A percentile compares a stretch with the other conserved stretches of the same genome.
Conservation (phyloP, 2,113 vertebrate genomes). For the Perca fluviatilis region DNA sequence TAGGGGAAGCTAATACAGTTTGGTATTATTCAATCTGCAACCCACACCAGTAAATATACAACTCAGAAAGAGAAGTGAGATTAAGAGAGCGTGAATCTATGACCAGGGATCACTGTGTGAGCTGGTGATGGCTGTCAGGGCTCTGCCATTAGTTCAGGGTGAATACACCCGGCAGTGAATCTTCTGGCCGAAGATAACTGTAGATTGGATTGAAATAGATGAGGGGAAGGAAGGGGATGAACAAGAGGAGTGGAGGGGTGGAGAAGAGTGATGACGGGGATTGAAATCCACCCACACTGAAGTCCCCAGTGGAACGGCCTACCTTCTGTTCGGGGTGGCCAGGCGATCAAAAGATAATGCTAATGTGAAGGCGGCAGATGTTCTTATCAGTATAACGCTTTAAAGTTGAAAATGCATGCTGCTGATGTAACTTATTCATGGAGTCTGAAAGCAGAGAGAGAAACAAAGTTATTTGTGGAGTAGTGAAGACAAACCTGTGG, state of each 20-base stretch:
- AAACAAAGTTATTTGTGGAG: background rate
- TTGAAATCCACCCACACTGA: conserved; percentile 50
- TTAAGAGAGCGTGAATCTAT: conserved; percentile 27
- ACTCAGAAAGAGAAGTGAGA: conserved; percentile 29
- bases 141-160: conserved; percentile 50
- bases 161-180: conserved; percentile 59
- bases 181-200: conserved; percentile 50
- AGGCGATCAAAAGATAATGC: conserved; percentile 55
- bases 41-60: conserved; percentile 17
- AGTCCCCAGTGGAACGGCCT: conserved; percentile 51
- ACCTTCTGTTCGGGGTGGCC: conserved; percentile 68
- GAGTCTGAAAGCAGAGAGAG: conserved; percentile 8
- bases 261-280: conserved; percentile 60
- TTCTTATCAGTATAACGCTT: conserved; percentile 64
- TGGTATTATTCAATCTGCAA: conserved; percentile 59
- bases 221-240: conserved; percentile 42
- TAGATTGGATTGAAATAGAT: conserved; percentile 69
- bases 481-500: background rate
- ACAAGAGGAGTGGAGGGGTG: conserved; percentile 26
- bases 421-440: conserved; percentile 35
- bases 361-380: conserved; percentile 76
- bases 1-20: conserved; percentile 46
- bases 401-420: conserved; percentile 47
- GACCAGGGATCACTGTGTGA: conserved; percentile 29
- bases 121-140: conserved; percentile 20